A percentile compares a stretch with the other conserved stretches of the same genome.
These are phyloP conservation scores for Helostoma temminkii DNA, from an alignment of 2,797 vertebrate species.

Conservation along the genomic window DNA sequence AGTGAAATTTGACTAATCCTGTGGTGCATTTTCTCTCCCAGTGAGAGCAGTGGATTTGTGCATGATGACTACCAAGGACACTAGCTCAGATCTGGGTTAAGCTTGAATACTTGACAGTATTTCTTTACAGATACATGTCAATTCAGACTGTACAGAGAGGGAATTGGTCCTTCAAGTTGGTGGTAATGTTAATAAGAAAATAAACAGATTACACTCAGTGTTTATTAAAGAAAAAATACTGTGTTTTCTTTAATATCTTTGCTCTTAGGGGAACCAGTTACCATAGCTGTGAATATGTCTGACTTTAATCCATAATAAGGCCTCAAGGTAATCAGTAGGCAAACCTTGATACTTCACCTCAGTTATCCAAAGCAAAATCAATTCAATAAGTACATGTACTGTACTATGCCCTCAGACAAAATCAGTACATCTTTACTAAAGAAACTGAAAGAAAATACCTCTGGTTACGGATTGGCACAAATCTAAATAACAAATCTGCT, in stretches of 20 bases:
- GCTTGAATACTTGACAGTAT: constrained; percentile 13
- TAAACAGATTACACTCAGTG: background rate
- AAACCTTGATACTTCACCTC: background rate
- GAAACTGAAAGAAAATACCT: too few species aligned
- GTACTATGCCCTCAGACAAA: too few species aligned
- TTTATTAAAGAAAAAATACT: too few species aligned
- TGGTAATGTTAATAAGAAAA: background rate
- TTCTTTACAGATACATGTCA: constrained; percentile 19
- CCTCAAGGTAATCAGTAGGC: background rate
- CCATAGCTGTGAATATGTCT: background rate
- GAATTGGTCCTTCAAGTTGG: constrained; percentile 4
- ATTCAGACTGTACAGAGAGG: background rate
- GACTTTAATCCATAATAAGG: background rate
- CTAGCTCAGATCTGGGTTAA: constrained; percentile 2
- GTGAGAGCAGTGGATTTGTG: constrained; percentile 30
- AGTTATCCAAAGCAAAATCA: background rate
- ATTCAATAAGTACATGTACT: too few species aligned
- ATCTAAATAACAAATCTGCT: background rate
- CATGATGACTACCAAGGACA: constrained; percentile 43
- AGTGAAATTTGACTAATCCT: constrained; percentile 38
- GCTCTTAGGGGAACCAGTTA: too few species aligned
- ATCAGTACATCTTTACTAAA: too few species aligned
- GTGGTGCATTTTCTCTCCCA: constrained; percentile 37
- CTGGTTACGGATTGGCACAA: too few species aligned
- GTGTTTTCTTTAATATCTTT: too few species aligned